phyloP scores from a whole-genome alignment of 2,888 invertebrate species.

The Brachynemurus nebulosus region DNA sequence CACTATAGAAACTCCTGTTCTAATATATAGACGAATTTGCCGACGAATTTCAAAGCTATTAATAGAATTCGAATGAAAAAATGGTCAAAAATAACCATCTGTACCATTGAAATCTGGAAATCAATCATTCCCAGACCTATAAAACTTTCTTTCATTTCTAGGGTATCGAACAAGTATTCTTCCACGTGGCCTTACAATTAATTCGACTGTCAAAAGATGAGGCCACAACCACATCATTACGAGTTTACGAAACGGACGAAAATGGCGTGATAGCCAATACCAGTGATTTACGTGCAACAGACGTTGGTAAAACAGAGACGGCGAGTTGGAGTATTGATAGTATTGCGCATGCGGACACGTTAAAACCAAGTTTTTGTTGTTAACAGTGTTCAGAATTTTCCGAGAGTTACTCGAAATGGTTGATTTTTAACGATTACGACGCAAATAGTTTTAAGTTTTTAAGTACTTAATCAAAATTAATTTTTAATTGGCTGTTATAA shows the following conservation, averaged over 20 bases:
- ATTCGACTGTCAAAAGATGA: constrained; percentile 38
- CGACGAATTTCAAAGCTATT: too few relatives aligned
- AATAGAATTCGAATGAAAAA: too few relatives aligned
- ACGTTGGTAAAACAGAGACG: constrained; percentile 46
- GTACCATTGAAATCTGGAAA: background rate
- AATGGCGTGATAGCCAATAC: constrained; percentile 33
- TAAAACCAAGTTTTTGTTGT: constrained; percentile 46
- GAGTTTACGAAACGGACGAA: constrained; percentile 41
- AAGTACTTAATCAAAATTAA: too few relatives aligned
- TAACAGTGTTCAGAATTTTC: too few relatives aligned
- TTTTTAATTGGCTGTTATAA: too few relatives aligned
- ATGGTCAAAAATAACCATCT: too few relatives aligned
- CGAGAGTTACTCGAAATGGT: too few relatives aligned
- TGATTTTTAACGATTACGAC: too few relatives aligned
- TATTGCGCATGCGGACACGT: constrained; percentile 53
- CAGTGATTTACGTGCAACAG: constrained; percentile 43
- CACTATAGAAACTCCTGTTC: too few relatives aligned
- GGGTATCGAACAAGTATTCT: constrained; percentile 63
- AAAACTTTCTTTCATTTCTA: constrained; percentile 23
- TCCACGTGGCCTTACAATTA: constrained; percentile 47
- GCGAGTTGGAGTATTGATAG: constrained; percentile 48
- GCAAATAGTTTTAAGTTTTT: too few relatives aligned
- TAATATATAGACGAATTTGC: too few relatives aligned
- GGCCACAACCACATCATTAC: constrained; percentile 36
- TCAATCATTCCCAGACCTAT: background rate